Conservation (phyloP, 2,888 invertebrate species). For the Phyto melanocephala region DNA sequence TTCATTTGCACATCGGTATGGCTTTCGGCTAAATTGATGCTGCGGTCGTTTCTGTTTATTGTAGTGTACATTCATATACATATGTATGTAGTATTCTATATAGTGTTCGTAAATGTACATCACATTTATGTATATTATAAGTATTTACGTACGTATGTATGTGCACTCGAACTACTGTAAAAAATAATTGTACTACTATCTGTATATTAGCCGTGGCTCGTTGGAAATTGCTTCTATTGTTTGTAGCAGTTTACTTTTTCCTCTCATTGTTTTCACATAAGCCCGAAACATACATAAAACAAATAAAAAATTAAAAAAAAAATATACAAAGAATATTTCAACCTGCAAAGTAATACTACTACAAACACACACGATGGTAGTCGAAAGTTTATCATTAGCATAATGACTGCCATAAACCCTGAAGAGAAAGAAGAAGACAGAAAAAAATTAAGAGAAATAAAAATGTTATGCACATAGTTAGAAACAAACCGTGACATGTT, state of each 20-base stretch:
- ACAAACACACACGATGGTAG: background rate
- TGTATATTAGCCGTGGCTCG: background rate
- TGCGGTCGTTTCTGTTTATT: background rate
- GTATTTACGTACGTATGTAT: background rate
- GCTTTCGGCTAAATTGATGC: constrained; percentile 3
- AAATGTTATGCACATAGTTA: background rate
- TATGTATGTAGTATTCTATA: background rate
- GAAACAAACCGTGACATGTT: background rate
- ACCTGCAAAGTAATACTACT: background rate
- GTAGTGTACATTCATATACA: background rate
- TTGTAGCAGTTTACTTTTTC: background rate
- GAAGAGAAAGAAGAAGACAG: background rate
- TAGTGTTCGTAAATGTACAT: too few species aligned
- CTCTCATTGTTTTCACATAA: background rate
- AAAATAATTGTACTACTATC: background rate
- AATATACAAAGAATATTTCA: background rate
- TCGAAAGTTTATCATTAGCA: background rate
- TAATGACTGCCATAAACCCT: background rate
- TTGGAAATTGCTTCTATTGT: background rate
- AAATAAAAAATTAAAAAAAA: background rate
- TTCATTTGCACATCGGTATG: background rate
- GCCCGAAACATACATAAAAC: too few species aligned
- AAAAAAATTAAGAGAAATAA: background rate
- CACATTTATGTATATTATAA: background rate
- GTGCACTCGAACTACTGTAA: background rate